A percentile compares a stretch with the other conserved stretches of the same genome.
Conservation (phyloP, 1,140 invertebrate species). For the Drosophila rhopaloa region DNA sequence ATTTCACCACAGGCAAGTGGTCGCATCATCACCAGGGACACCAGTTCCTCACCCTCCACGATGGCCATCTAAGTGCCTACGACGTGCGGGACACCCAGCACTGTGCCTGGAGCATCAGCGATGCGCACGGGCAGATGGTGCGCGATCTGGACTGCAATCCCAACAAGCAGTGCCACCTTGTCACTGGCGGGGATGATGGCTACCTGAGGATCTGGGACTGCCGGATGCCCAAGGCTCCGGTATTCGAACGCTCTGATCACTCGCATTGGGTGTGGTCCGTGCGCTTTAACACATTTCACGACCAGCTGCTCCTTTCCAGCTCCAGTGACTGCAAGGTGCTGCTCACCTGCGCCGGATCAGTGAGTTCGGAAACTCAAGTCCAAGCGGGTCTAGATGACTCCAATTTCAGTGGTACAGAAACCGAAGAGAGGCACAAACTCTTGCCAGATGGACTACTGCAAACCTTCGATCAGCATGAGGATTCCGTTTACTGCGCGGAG, state of each 20-base stretch:
- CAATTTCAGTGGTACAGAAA: constrained; percentile 7
- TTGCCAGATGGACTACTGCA: constrained; percentile 88
- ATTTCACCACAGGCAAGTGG: constrained; percentile 95
- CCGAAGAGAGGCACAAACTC: constrained; percentile 87
- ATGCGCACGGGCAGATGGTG: constrained; percentile 94
- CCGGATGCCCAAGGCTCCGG: constrained; percentile 90
- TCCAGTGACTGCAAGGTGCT: constrained; percentile 97
- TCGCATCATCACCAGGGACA: constrained; percentile 96
- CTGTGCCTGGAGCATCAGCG: constrained; percentile 92
- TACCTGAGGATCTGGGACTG: constrained; percentile 98
- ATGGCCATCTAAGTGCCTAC: constrained; percentile 93
- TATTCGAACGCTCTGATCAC: constrained; percentile 94
- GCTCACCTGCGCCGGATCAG: constrained; percentile 93
- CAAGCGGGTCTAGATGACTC: constrained; percentile 25
- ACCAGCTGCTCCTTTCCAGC: constrained; percentile 97
- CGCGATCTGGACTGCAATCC: constrained; percentile 98
- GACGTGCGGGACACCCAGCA: constrained; percentile 91
- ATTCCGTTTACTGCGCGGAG: constrained; percentile 98
- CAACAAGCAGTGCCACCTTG: constrained; percentile 97
- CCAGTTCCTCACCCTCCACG: constrained; percentile 92
- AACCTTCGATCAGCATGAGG: constrained; percentile 98
- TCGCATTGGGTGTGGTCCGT: constrained; percentile 99
- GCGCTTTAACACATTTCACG: constrained; percentile 97
- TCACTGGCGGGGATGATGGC: constrained; percentile 97
- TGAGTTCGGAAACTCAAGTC: constrained; percentile 90